phyloP scores from a whole-genome alignment of 2,113 vertebrate genomes.

The Scopus umbretta region DNA sequence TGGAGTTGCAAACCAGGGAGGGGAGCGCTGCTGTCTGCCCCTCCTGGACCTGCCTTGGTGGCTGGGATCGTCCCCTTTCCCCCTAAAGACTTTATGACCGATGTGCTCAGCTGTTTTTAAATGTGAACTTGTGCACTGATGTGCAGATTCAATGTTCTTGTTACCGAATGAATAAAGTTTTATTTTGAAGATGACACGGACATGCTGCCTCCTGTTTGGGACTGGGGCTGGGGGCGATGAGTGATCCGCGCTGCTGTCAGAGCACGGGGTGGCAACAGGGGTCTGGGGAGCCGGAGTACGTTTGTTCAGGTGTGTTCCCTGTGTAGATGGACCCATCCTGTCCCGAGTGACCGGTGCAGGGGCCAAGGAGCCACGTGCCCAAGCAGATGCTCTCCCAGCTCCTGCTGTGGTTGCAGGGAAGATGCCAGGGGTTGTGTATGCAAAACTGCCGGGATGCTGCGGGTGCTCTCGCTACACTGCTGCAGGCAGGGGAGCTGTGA shows the following conservation, averaged over 20 bases:
- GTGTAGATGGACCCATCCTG: background rate
- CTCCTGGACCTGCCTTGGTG: conserved; percentile 59
- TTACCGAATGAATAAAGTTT: conserved; percentile 81
- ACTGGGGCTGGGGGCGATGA: fast-evolving
- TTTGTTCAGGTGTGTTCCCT: fast-evolving
- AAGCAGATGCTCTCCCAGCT: background rate
- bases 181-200: conserved; percentile 73
- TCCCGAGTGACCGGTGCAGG: background rate
- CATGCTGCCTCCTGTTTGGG: background rate
- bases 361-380: fast-evolving
- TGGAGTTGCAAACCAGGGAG: background rate
- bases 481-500: background rate
- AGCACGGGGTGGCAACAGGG: background rate
- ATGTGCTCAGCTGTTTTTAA: conserved; percentile 79
- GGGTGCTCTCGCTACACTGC: background rate
- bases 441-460: fast-evolving
- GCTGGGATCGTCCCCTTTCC: conserved; percentile 68
- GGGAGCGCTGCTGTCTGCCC: background rate
- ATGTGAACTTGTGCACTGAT: conserved; percentile 78
- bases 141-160: conserved; percentile 80
- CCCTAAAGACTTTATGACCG: conserved; percentile 71
- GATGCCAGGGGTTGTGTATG: too few species aligned
- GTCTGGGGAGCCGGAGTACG: fast-evolving
- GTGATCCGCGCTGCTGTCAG: fast-evolving
- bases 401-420: background rate